Percentiles rank a stretch among this genome's conserved stretches.
Evolutionary conservation across 2,797 vertebrate genomes (phyloP).

Genomic region (Spondyliosoma cantharus): DNA sequence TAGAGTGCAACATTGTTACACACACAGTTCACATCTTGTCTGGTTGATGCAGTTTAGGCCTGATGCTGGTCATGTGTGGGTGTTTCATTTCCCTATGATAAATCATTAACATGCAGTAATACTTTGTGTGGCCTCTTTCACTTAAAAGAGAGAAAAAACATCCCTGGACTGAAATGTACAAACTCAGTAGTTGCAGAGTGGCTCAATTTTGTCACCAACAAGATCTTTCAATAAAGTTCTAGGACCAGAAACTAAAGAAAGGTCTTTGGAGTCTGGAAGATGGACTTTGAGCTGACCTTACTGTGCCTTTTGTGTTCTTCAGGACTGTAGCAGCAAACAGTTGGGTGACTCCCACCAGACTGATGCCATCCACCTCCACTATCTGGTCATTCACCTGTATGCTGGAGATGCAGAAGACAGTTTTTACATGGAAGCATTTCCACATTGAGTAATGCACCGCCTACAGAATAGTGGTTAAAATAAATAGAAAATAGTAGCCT

Average conservation of each 20-base stretch:
- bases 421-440: slow-evolving; percentile 18
- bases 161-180: slow-evolving; percentile 8
- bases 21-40: slow-evolving; percentile 6
- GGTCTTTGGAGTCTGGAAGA: neutral
- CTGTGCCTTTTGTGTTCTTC: slow-evolving; percentile 94
- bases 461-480: neutral
- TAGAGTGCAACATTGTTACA: slow-evolving; percentile 5
- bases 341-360: slow-evolving; percentile 93
- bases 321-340: slow-evolving; percentile 94
- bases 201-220: neutral
- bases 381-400: slow-evolving; percentile 97
- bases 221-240: slow-evolving; percentile 8
- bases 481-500: neutral
- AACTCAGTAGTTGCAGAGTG: slow-evolving; percentile 1
- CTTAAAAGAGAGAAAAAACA: neutral
- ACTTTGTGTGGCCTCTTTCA: slow-evolving; percentile 12
- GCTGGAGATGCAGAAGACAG: slow-evolving; percentile 76
- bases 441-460: neutral
- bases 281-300: slow-evolving; percentile 83
- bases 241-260: too few species aligned
- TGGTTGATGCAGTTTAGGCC: slow-evolving; percentile 28
- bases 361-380: slow-evolving; percentile 93
- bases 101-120: slow-evolving; percentile 55
- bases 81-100: slow-evolving; percentile 58
- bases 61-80: neutral